These are phyloP conservation scores for Listronotus bonariensis DNA, from an alignment of 1,140 invertebrate species.

Conservation along the genomic window DNA sequence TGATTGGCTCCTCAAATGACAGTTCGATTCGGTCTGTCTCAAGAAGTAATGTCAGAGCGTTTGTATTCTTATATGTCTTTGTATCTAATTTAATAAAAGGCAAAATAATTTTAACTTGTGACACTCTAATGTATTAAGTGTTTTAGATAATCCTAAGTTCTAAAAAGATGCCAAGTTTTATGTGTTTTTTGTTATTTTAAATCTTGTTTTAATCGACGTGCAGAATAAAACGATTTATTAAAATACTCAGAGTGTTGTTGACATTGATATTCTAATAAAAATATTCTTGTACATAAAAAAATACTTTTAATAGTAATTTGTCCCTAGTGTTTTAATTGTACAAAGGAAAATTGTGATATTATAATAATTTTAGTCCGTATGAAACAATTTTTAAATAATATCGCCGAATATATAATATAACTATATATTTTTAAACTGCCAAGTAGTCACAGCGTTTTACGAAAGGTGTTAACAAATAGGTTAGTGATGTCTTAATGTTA, in stretches of 20 bases:
- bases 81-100: too few species aligned
- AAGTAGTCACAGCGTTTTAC: slow-evolving; percentile 37
- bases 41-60: too few species aligned
- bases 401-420: slow-evolving; percentile 33
- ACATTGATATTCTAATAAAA: slow-evolving; percentile 16
- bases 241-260: neutral
- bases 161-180: neutral
- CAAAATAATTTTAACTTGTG: too few species aligned
- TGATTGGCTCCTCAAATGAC: too few species aligned
- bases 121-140: neutral
- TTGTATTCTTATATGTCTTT: too few species aligned
- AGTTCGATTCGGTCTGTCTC: too few species aligned
- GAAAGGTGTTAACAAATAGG: slow-evolving; percentile 31
- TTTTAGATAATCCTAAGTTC: neutral
- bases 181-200: too few species aligned
- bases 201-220: neutral
- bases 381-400: slow-evolving; percentile 22
- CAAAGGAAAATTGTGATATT: slow-evolving; percentile 40
- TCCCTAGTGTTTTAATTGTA: slow-evolving; percentile 35
- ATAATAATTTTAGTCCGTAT: slow-evolving; percentile 29
- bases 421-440: slow-evolving; percentile 33
- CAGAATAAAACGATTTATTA: slow-evolving; percentile 9
- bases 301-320: slow-evolving; percentile 28
- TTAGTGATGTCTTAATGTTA: slow-evolving; percentile 28
- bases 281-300: slow-evolving; percentile 9